Evolutionary conservation across 2,113 vertebrate genomes (phyloP).

Genomic region (Hemibagrus wyckioides): DNA sequence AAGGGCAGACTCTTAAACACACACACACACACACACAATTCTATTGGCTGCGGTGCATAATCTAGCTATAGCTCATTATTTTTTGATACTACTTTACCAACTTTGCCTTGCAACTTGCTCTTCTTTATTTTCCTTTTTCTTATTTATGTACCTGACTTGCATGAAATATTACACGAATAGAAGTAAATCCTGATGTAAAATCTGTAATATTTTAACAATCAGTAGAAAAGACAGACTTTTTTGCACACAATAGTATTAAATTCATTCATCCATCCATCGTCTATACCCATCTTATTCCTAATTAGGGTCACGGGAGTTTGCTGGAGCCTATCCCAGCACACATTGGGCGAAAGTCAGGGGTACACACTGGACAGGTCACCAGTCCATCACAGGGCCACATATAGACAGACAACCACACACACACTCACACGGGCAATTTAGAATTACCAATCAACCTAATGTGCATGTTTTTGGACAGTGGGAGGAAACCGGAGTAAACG

Average conservation of each 20-base stretch:
- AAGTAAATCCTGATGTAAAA: not conserved
- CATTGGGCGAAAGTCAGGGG: too few species aligned
- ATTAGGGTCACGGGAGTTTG: too few species aligned
- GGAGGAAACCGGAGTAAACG: too few species aligned
- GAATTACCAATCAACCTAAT: too few species aligned
- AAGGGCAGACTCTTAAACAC: not conserved
- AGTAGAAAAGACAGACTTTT: not conserved
- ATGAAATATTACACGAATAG: not conserved
- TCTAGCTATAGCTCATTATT: not conserved
- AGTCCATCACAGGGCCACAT: too few species aligned
- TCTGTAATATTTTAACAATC: not conserved
- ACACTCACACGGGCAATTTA: too few species aligned
- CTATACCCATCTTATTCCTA: too few species aligned
- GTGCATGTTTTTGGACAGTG: too few species aligned
- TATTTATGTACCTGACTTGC: not conserved
- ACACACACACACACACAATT: not conserved
- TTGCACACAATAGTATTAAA: not conserved
- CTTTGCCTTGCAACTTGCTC: not conserved
- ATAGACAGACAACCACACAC: too few species aligned
- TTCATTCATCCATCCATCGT: too few species aligned
- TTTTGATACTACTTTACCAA: not conserved
- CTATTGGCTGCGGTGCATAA: not conserved
- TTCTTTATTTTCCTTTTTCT: not conserved
- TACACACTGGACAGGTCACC: too few species aligned
- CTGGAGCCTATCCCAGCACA: too few species aligned